A percentile compares a stretch with the other conserved stretches of the same genome.
phyloP scores from a whole-genome alignment of 2,888 invertebrate genomes.

The Vannuccia rotundouncinata region DNA sequence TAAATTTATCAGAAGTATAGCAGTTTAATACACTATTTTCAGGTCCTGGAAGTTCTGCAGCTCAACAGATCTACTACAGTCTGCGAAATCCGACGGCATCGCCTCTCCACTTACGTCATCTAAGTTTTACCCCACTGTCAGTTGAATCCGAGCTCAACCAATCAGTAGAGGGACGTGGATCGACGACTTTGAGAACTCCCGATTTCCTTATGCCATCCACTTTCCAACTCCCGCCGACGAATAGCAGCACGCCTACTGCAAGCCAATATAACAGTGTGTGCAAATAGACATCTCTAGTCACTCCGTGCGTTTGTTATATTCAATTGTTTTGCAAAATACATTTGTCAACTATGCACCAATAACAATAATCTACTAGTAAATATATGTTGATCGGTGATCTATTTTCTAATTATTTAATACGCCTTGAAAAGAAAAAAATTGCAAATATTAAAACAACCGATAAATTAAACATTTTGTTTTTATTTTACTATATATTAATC shows the following conservation, averaged over 20 bases:
- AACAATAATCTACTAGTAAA: no score
- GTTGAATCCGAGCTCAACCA: constrained; percentile 27
- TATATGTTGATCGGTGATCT: no score
- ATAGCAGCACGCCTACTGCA: background rate
- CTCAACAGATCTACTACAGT: constrained; percentile 10
- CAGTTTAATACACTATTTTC: background rate
- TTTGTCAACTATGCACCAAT: no score
- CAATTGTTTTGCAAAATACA: no score
- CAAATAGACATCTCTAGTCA: background rate
- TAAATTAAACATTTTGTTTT: no score
- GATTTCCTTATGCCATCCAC: constrained; percentile 98
- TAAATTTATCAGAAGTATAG: background rate
- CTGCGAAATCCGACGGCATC: constrained; percentile 6
- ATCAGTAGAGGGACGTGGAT: constrained; percentile 86
- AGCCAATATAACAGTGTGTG: background rate
- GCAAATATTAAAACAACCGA: no score
- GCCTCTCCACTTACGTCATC: constrained; percentile 3
- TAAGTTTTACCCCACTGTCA: constrained; percentile 23
- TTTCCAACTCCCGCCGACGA: constrained; percentile 62
- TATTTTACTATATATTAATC: no score
- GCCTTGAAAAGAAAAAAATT: no score
- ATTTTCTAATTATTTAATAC: no score
- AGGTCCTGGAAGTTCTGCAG: background rate
- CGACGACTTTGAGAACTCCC: constrained; percentile 99
- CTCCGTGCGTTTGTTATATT: no score